These are phyloP conservation scores for Argyrosomus japonicus DNA, from an alignment of 2,113 vertebrate genomes.

Conservation along the genomic window DNA sequence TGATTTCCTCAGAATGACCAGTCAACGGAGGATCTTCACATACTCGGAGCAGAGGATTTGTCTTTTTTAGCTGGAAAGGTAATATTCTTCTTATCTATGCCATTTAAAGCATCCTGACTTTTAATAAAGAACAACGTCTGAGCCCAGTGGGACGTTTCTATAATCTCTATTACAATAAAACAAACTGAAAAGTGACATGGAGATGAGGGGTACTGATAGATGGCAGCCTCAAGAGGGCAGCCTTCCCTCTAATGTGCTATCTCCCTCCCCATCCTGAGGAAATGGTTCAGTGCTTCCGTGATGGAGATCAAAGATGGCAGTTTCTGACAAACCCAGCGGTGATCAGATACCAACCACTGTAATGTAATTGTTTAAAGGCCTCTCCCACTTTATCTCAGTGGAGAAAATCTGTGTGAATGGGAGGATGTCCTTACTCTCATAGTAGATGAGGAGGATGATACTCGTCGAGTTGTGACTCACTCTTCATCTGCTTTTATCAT, in stretches of 20 bases:
- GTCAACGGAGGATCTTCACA: conserved; percentile 88
- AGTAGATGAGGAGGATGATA: conserved; percentile 20
- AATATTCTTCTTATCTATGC: conserved; percentile 38
- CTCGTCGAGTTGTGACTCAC: conserved; percentile 16
- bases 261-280: conserved; percentile 5
- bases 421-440: background rate
- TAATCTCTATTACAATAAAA: background rate
- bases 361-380: conserved; percentile 24
- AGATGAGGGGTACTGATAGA: conserved; percentile 13
- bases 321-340: conserved; percentile 35
- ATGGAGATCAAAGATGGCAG: conserved; percentile 59
- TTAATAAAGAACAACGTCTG: background rate
- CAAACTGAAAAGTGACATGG: background rate
- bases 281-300: conserved; percentile 23
- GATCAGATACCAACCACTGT: conserved; percentile 46
- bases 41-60: conserved; percentile 88
- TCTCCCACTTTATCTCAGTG: conserved; percentile 33
- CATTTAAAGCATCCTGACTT: background rate
- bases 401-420: conserved; percentile 10
- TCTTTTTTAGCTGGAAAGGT: conserved; percentile 90
- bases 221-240: conserved; percentile 70
- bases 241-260: conserved; percentile 43
- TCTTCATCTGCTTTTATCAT: conserved; percentile 17
- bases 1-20: conserved; percentile 84
- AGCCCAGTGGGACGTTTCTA: background rate